Evolutionary conservation across 2,113 vertebrate genomes (phyloP).

Genomic region (Piaya cayana): DNA sequence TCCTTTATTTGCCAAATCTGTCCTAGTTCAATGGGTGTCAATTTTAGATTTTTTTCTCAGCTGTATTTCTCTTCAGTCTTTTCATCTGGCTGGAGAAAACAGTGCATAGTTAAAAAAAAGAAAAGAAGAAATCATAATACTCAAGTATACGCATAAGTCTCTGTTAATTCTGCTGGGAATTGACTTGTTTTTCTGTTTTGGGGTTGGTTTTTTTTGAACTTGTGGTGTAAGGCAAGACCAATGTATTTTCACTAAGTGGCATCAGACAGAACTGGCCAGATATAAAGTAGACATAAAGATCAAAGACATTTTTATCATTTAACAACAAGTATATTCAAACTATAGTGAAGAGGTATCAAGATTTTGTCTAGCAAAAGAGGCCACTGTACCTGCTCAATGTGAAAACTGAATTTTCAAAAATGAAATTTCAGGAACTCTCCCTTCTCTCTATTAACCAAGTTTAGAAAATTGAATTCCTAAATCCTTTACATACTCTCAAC

Average conservation of each 20-base stretch:
- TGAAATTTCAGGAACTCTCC: not conserved
- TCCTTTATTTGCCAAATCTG: not conserved
- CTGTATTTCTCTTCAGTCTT: not conserved
- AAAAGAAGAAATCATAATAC: not conserved
- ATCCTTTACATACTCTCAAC: not conserved
- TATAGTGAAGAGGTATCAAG: not conserved
- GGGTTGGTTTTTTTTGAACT: not conserved
- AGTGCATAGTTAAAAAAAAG: not conserved
- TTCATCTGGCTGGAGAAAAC: not conserved
- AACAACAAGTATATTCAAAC: not conserved
- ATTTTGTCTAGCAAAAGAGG: not conserved
- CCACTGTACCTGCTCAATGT: not conserved
- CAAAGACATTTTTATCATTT: not conserved
- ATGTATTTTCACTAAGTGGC: fast-evolving
- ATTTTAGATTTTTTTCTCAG: not conserved
- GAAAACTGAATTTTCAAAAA: not conserved
- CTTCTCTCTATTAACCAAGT: not conserved
- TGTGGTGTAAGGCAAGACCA: not conserved
- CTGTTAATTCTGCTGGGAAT: not conserved
- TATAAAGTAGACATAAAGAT: not conserved
- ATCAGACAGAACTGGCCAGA: not conserved
- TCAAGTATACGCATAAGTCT: not conserved
- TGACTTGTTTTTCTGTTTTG: not conserved
- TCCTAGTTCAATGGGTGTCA: not conserved
- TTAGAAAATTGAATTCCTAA: not conserved